These are phyloP conservation scores for Drosophila cardini DNA, from an alignment of 1,140 invertebrate species.

Conservation along the genomic window DNA sequence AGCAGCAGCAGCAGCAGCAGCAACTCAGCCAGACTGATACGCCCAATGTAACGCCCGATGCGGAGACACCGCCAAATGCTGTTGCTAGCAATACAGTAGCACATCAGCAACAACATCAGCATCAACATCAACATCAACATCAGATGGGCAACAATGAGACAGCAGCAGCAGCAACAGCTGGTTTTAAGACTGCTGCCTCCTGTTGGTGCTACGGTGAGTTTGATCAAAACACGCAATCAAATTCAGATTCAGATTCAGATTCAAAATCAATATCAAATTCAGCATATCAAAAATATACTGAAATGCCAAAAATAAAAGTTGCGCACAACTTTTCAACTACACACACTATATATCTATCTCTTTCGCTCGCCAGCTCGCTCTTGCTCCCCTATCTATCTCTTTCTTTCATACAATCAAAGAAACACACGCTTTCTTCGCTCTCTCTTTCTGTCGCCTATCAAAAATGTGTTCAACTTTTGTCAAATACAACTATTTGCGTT, in stretches of 20 bases:
- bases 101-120: constrained; percentile 23
- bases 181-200: constrained; percentile 78
- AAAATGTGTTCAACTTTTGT: constrained; percentile 42
- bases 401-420: constrained; percentile 32
- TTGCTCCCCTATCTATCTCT: constrained; percentile 21
- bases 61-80: constrained; percentile 35
- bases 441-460: constrained; percentile 36
- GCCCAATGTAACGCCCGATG: constrained; percentile 46
- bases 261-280: too few relatives aligned
- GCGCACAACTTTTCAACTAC: constrained; percentile 72
- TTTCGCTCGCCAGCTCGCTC: background rate
- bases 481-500: constrained; percentile 39
- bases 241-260: constrained; percentile 58
- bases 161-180: constrained; percentile 36
- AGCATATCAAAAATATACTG: too few relatives aligned
- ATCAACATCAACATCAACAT: constrained; percentile 28
- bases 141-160: constrained; percentile 28
- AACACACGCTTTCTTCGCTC: constrained; percentile 49
- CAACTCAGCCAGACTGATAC: constrained; percentile 64
- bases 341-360: constrained; percentile 18
- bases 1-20: constrained; percentile 9
- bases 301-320: constrained; percentile 49
- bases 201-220: constrained; percentile 85
- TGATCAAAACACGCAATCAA: constrained; percentile 72
- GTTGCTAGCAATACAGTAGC: constrained; percentile 1